Percentiles rank a stretch among this genome's conserved stretches.
Evolutionary conservation across 2,113 vertebrate species (phyloP).

Genomic region (Myrmecophaga tridactyla): DNA sequence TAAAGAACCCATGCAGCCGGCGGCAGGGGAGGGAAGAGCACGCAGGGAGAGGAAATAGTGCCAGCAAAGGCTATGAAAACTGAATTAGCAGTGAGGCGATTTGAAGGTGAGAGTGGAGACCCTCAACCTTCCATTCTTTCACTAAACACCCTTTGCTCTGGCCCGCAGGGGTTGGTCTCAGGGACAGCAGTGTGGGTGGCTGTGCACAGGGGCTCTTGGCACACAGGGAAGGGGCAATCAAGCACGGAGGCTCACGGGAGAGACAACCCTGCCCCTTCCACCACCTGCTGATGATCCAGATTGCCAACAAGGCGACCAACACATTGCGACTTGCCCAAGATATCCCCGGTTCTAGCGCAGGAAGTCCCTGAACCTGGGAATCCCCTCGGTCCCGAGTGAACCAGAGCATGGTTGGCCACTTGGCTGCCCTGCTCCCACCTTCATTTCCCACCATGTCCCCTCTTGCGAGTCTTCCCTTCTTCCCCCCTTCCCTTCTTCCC

Average conservation of each 20-base stretch:
- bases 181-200: no score
- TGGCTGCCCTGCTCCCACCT: background rate
- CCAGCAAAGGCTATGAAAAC: background rate
- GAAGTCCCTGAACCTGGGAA: background rate
- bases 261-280: no score
- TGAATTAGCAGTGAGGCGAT: background rate
- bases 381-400: background rate
- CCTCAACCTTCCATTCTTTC: background rate
- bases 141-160: accelerated
- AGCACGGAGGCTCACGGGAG: background rate
- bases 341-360: background rate
- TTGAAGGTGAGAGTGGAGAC: background rate
- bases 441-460: background rate
- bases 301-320: background rate
- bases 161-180: background rate
- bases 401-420: no score
- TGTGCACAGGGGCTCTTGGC: background rate
- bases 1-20: background rate
- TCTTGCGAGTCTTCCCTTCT: no score
- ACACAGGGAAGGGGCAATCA: accelerated
- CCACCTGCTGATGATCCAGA: background rate
- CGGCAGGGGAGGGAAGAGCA: background rate
- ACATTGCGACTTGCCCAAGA: background rate
- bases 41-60: background rate
- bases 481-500: no score